Base-by-base conservation (phyloP, 1,140 invertebrate species). In the Macrotrachela quadricornifera region DNA sequence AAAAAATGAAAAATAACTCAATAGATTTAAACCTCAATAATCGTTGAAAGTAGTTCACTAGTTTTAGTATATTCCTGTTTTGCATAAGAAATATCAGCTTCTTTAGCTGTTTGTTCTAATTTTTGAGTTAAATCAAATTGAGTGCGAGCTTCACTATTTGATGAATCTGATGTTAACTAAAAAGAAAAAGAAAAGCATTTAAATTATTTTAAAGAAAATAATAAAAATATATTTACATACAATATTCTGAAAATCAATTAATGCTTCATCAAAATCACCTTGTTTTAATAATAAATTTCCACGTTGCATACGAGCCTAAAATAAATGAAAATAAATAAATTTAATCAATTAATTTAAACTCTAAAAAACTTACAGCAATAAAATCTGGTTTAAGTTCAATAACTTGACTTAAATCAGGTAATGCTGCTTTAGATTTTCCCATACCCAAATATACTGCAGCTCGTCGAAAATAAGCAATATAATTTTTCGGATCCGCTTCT, bases 371-470 rank as follows among this genome's bases (percentile, higher is more conserved):
- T 65, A 77, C 77, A 21, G 85, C 77, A 55, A 77, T 80, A 69
- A 97, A 97, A 67, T 96, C 90, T 48, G 84, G 80, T 64, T 95
- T 94, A 13, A 97, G 68, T 61, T 91, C 81, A 47, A 97, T 70
- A 14, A 92, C 88, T 71, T 76, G 79, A 62, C 84, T 81, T 59
- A 97, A 81, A 73, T 99, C 94, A 61, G 81, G 77, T 13, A 97
- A 71, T 10, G 91, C 92, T 63, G 88, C 81, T 62, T 87, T 90
- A 0, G 90, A 81, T 76, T 92, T 94, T 37, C 88, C 88, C 57
- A 95, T 73, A 11, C 90, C 92, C 65, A 97, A 76, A 68, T 88
- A 94, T 1, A 95, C 87, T 10, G 91, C 96, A 13, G 90, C 91
- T 63, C 92, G 75, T 54, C 69, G 61, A 58, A 71, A 75, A 51